These are phyloP conservation scores for Hybognathus amarus DNA, from an alignment of 2,797 vertebrate species.

Conservation along the genomic window DNA sequence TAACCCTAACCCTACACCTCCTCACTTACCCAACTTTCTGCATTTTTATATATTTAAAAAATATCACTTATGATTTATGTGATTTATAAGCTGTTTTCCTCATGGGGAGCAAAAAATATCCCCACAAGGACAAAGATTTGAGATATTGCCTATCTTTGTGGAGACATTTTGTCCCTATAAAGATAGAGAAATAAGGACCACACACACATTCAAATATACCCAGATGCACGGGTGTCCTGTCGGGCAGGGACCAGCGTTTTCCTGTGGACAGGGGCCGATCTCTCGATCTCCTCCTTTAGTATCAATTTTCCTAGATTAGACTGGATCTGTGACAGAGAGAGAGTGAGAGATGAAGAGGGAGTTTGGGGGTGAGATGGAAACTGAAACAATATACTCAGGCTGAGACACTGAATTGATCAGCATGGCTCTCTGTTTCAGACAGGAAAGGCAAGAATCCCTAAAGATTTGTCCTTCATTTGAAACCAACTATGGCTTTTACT, in stretches of 20 bases:
- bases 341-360: not conserved
- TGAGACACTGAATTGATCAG: slow-evolving; percentile 26
- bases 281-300: slow-evolving; percentile 91
- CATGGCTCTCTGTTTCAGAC: slow-evolving; percentile 16
- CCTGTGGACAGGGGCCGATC: slow-evolving; percentile 80
- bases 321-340: slow-evolving; percentile 80
- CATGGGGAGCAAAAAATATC: too few species aligned
- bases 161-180: not conserved
- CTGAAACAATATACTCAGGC: slow-evolving; percentile 19
- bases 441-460: slow-evolving; percentile 38
- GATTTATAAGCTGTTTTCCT: not conserved
- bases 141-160: too few species aligned
- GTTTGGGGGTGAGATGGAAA: slow-evolving; percentile 6
- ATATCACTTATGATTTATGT: not conserved
- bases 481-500: slow-evolving; percentile 7
- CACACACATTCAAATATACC: slow-evolving; percentile 45
- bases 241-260: slow-evolving; percentile 90
- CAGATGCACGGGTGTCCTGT: slow-evolving; percentile 74
- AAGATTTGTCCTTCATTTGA: slow-evolving; percentile 39
- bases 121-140: too few species aligned
- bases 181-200: not conserved
- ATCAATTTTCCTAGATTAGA: slow-evolving; percentile 94
- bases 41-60: not conserved
- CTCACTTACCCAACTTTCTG: not conserved
- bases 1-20: not conserved